These are phyloP conservation scores for Busseola fusca DNA, from an alignment of 2,888 invertebrate species.

Conservation along the genomic window DNA sequence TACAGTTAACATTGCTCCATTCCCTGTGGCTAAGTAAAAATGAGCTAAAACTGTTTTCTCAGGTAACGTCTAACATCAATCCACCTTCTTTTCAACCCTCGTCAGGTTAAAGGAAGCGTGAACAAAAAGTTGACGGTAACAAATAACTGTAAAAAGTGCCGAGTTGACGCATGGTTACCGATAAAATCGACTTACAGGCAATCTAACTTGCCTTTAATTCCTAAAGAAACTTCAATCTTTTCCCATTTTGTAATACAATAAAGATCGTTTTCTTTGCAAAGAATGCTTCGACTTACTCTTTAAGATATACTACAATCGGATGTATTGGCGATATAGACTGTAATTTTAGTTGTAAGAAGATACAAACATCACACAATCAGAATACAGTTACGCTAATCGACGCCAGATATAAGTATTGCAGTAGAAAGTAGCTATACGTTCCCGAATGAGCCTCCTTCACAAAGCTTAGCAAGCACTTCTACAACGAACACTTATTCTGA, in stretches of 20 bases:
- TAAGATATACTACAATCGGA: not conserved
- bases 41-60: conserved; percentile 3
- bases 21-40: not conserved
- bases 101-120: conserved; percentile 45
- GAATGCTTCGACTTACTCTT: not conserved
- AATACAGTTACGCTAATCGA: not conserved
- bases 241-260: conserved; percentile 1
- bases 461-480: not conserved
- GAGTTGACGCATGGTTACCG: conserved; percentile 38
- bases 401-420: not conserved
- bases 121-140: conserved; percentile 51
- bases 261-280: not conserved
- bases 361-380: not conserved
- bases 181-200: conserved; percentile 46
- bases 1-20: not conserved
- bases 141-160: conserved; percentile 48
- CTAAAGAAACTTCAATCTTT: conserved; percentile 28
- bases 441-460: not conserved
- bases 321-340: not conserved
- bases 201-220: conserved; percentile 40
- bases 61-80: conserved; percentile 31
- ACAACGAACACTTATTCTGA: too few relatives aligned
- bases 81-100: conserved; percentile 33
- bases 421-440: not conserved
- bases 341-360: not conserved